A percentile compares a stretch with the other conserved stretches of the same genome.
Conservation (phyloP, 2,888 invertebrate species). For the Nomada fucata region DNA sequence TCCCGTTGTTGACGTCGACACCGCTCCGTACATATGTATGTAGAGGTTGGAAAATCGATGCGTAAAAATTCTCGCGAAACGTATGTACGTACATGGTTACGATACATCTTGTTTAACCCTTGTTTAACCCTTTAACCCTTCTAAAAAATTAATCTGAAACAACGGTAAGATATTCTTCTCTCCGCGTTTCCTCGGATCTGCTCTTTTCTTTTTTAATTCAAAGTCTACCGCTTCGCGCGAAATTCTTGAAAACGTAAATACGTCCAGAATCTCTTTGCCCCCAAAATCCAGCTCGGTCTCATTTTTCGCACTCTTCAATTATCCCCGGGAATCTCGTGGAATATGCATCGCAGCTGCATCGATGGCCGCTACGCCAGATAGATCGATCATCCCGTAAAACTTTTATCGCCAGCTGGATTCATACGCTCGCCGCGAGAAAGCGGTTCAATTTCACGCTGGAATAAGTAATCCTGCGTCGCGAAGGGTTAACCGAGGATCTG, state of each 20-base stretch:
- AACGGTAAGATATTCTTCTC: too few relatives aligned
- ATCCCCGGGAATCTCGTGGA: slow-evolving; percentile 13
- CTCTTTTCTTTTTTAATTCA: too few relatives aligned
- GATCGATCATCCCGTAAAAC: slow-evolving; percentile 48
- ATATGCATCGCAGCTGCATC: slow-evolving; percentile 38
- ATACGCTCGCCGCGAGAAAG: slow-evolving; percentile 43
- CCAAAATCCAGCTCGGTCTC: too few relatives aligned
- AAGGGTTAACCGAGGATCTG: slow-evolving; percentile 3
- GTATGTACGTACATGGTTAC: too few relatives aligned
- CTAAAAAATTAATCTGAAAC: too few relatives aligned
- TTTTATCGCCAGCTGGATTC: slow-evolving; percentile 50
- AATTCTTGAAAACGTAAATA: too few relatives aligned
- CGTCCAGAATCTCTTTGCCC: too few relatives aligned
- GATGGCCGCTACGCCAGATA: background rate
- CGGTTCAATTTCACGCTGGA: slow-evolving; percentile 55
- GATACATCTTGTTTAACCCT: background rate
- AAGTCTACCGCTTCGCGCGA: too few relatives aligned
- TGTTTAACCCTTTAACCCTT: background rate
- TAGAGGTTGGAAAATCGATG: slow-evolving; percentile 1
- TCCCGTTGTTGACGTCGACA: background rate
- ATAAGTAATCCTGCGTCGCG: slow-evolving; percentile 42
- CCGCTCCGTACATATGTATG: too few relatives aligned
- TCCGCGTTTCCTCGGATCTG: too few relatives aligned
- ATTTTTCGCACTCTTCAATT: slow-evolving; percentile 14
- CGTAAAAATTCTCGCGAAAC: background rate